Evolutionary conservation across 2,113 vertebrate genomes (phyloP).

Genomic region (Ciconia stormi): DNA sequence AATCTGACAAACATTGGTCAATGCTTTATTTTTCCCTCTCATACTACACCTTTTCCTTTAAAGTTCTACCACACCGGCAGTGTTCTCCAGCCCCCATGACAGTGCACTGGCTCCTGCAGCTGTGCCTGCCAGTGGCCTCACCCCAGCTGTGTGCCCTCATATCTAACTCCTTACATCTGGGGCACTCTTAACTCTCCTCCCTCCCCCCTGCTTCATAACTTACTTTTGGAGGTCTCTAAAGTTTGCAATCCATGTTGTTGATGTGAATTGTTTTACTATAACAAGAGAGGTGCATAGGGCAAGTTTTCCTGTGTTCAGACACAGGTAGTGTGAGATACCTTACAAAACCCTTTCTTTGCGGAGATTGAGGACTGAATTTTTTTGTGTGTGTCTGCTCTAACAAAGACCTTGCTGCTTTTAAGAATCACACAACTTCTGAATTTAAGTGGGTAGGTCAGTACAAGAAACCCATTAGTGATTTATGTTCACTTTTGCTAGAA

Average conservation of each 20-base stretch:
- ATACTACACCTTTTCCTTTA: background rate
- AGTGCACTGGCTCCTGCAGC: background rate
- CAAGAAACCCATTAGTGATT: background rate
- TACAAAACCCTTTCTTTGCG: background rate
- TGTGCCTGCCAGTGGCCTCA: background rate
- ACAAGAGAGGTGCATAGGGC: fast-evolving
- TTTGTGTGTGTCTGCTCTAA: background rate
- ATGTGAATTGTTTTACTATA: background rate
- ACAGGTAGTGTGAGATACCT: background rate
- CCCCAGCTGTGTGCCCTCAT: background rate
- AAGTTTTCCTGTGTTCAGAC: background rate
- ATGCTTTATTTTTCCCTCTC: background rate
- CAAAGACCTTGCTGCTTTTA: background rate
- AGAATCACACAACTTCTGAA: background rate
- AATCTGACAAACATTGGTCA: background rate
- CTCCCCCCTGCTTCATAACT: too few relatives aligned
- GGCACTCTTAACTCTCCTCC: too few relatives aligned
- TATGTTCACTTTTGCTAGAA: background rate
- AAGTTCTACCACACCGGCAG: background rate
- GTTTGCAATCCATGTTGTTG: fast-evolving
- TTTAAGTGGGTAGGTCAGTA: background rate
- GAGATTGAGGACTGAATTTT: background rate
- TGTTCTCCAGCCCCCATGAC: background rate
- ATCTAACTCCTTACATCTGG: background rate
- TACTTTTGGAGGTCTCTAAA: background rate